phyloP scores from a whole-genome alignment of 2,113 vertebrate genomes.

The Grallaria varia region DNA sequence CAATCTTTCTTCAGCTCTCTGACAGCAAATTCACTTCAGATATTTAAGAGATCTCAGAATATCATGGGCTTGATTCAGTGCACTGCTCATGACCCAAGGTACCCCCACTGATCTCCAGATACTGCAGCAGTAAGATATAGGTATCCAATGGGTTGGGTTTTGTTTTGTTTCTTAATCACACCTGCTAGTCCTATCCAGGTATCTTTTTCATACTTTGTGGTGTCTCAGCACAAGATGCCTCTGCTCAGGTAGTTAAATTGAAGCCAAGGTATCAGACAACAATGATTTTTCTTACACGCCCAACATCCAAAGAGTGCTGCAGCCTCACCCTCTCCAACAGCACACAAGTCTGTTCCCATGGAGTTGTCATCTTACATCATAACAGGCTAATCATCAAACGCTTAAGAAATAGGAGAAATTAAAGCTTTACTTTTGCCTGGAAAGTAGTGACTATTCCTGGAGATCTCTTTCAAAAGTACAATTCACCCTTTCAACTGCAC shows the following conservation, averaged over 20 bases:
- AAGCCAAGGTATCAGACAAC: not conserved
- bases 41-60: not conserved
- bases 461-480: not conserved
- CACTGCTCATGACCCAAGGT: no score
- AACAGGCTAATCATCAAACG: not conserved
- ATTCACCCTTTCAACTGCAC: not conserved
- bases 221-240: not conserved
- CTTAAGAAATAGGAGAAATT: not conserved
- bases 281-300: not conserved
- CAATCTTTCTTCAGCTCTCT: not conserved
- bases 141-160: fast-evolving
- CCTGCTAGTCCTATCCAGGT: not conserved
- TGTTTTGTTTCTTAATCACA: not conserved
- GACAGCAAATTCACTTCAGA: not conserved
- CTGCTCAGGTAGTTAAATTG: not conserved
- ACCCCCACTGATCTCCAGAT: not conserved
- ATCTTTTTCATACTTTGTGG: not conserved
- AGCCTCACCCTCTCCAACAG: not conserved
- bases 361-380: not conserved
- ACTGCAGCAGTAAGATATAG: not conserved
- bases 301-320: not conserved
- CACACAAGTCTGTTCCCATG: not conserved
- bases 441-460: not conserved
- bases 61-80: not conserved
- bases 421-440: not conserved